phyloP scores from a whole-genome alignment of 2,113 vertebrate species.

The Laticauda colubrina region DNA sequence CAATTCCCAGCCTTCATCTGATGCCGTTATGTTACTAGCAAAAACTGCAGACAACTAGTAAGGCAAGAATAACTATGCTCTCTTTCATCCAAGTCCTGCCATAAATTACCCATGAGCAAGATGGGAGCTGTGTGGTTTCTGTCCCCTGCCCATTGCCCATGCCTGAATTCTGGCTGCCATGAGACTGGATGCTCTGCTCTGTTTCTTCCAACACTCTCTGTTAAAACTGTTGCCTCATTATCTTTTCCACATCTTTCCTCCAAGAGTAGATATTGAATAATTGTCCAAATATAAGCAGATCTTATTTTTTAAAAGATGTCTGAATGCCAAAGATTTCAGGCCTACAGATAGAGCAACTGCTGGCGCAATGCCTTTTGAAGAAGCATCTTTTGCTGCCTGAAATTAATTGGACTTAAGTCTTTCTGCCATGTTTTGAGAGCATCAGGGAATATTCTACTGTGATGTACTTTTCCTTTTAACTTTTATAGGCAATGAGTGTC shows the following conservation, averaged over 20 bases:
- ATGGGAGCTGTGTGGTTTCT: not conserved
- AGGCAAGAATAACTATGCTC: not conserved
- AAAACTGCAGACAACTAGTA: not conserved
- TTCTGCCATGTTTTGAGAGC: not conserved
- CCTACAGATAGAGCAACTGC: not conserved
- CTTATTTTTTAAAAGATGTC: not conserved
- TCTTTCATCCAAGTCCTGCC: not conserved
- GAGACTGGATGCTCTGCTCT: not conserved
- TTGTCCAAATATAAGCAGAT: not conserved
- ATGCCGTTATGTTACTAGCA: not conserved
- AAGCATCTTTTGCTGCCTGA: not conserved
- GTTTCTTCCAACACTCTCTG: not conserved
- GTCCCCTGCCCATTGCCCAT: not conserved
- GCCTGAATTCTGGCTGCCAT: not conserved
- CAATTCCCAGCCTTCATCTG: not conserved
- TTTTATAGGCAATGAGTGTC: conserved; percentile 3
- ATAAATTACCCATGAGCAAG: not conserved
- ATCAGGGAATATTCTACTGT: not conserved
- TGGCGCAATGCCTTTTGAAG: not conserved
- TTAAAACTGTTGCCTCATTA: not conserved
- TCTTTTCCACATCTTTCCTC: not conserved
- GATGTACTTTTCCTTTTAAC: not conserved
- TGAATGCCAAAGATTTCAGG: not conserved
- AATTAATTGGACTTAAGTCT: not conserved
- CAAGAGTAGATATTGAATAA: not conserved